Base-by-base conservation (phyloP, 2,113 vertebrate genomes). In the Chrysemys picta region DNA sequence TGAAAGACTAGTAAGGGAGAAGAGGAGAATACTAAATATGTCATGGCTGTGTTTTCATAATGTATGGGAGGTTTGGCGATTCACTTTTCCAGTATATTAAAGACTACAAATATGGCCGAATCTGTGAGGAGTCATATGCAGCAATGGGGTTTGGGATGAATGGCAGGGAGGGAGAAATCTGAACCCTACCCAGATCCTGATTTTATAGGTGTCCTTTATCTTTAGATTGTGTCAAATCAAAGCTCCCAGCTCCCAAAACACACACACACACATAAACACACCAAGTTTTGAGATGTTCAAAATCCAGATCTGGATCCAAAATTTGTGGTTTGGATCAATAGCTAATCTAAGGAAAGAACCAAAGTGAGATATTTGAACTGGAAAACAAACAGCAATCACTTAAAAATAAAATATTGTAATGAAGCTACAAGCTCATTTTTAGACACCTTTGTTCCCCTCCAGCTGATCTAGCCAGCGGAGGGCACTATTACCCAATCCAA, bases 21-120 rank as follows among this genome's bases (percentile, higher is more conserved):
- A 38, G 24, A 24, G 90, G 16, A 29, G 90, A 94, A 93, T 82
- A 47, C 14, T 75, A 85, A 82, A 89, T 65, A n/a, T 25, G 10
- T 2, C 54, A 10, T 11, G 13, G 31, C 62, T 35, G 16, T 17
- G 31, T 65, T 85, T 88, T 14, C 19, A 22, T 42, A 89, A 95
- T 95, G 79, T 80, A 42, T 2, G 8, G 76, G 21, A 82, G 38
- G 81, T 29, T 72, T 86, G 53, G 72, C 78, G 94, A 92, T 13
- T 96, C 62, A 6, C 0, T 1, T 91, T 88, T 95, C 85, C 86
- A 62, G 85, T 88, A 92, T 8, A 89, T 1, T 4, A 0, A 0
- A 84, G 22, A 25, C 62, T 49, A 90, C 42, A 94, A 93, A 80
- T 49, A 31, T 80, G 52, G 90, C n/a, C 10, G 27, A 29, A 31